Evolutionary conservation across 2,888 invertebrate genomes (phyloP), one percentile per base, ranked within the genome.

Genomic region (Limnephilus lunatus): DNA sequence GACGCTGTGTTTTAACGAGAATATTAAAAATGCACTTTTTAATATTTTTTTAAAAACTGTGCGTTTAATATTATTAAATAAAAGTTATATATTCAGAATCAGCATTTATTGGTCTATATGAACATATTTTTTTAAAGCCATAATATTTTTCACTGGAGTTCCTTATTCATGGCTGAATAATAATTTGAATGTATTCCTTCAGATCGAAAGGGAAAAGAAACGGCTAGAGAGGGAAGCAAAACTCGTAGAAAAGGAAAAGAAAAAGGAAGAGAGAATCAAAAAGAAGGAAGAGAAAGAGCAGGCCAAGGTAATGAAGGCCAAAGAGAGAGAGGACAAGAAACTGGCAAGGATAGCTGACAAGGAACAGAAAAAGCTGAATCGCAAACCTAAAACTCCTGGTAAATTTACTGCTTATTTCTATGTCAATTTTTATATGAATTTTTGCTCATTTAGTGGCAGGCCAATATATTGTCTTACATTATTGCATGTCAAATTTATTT

Each of bases 141-240:
- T n/a, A n/a, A n/a, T n/a, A n/a, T n/a, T n/a, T n/a, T n/a, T n/a
- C n/a, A n/a, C n/a, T n/a, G n/a, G n/a, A n/a, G n/a, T n/a, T n/a
- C n/a, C n/a, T 25, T 25, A 68, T 19, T 68, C 19, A 19, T 19
- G 53, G 25, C 19, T 68, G 19, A 68, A 25, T 68, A 68, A 68
- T 68, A 68, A 68, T 53, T 53, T 53, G 68, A 68, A 68, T 68
- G 19, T 68, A 9, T 68, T 68, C 25, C 9, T 68, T 68, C 25
- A 68, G 68, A 25, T 95, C 83, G 96, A 96, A 94, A 95, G 96
- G 90, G 96, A 97, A 92, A 96, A 96, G 94, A 96, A 96, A 93
- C 95, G 96, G 0, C 96, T 95, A 94, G 97, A 97, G 94, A 95
- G 95, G 25, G 96, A 96, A 94, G 96, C 96, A 32, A 96, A 96